Conservation (phyloP, 2,888 invertebrate genomes). For the Chrysolina oricalcia region DNA sequence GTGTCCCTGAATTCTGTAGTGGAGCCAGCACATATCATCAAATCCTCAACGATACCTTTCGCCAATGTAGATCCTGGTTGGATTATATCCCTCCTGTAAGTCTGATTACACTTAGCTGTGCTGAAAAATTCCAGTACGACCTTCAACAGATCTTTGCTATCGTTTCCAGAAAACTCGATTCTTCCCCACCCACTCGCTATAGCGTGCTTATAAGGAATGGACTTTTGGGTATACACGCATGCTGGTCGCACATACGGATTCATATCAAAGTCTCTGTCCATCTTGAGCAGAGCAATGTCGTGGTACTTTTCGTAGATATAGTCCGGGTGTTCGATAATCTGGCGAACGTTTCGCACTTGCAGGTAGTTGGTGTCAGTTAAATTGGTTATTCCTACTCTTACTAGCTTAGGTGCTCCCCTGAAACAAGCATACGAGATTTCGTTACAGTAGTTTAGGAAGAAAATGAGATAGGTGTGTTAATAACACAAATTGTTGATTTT, state of each 20-base stretch:
- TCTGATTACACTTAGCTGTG: constrained; percentile 66
- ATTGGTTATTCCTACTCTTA: constrained; percentile 72
- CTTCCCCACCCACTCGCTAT: constrained; percentile 73
- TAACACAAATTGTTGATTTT: too few species aligned
- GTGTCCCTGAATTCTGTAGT: constrained; percentile 70
- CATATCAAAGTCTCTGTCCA: constrained; percentile 67
- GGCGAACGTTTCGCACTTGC: constrained; percentile 59
- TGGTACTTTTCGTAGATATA: constrained; percentile 71
- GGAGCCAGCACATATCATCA: constrained; percentile 73
- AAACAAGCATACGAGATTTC: constrained; percentile 34
- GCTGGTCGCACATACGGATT: constrained; percentile 71
- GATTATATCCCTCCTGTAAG: constrained; percentile 57
- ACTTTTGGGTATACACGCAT: constrained; percentile 67
- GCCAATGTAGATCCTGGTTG: constrained; percentile 58
- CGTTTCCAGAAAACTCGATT: constrained; percentile 59
- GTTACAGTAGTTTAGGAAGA: too few species aligned
- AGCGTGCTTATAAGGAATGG: constrained; percentile 56
- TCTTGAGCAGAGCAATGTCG: constrained; percentile 72
- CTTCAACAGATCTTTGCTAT: constrained; percentile 69
- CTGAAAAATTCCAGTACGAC: constrained; percentile 69
- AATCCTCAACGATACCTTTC: constrained; percentile 67
- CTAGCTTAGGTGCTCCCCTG: constrained; percentile 70
- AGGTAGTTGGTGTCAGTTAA: constrained; percentile 69
- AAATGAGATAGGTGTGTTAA: too few species aligned
- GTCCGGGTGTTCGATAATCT: constrained; percentile 68